Conservation (phyloP, 2,113 vertebrate species). For the Polypterus senegalus region DNA sequence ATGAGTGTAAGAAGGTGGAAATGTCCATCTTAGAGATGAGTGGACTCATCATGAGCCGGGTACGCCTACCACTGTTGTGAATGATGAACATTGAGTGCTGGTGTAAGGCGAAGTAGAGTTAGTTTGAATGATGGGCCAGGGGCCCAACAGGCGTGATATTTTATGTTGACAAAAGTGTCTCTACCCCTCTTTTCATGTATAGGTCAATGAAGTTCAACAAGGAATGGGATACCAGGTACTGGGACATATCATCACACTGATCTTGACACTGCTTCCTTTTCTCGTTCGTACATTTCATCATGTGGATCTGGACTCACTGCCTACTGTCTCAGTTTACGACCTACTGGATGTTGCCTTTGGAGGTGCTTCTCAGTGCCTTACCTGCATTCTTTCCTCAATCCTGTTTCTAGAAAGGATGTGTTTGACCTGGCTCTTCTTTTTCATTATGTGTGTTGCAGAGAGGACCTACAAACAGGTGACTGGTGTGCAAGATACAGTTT, state of each 20-base stretch:
- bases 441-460: constrained; percentile 97
- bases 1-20: constrained; percentile 93
- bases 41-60: constrained; percentile 88
- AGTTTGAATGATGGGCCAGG: background rate
- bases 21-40: constrained; percentile 96
- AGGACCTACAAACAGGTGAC: constrained; percentile 89
- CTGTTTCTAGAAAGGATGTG: constrained; percentile 74
- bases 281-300: constrained; percentile 63
- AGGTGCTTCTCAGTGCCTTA: constrained; percentile 33
- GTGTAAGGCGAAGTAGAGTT: background rate
- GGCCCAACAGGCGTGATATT: no score
- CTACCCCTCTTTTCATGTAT: background rate
- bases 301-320: constrained; percentile 57
- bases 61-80: constrained; percentile 29
- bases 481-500: no score
- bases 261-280: constrained; percentile 72
- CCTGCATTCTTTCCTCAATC: constrained; percentile 59
- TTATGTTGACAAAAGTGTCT: background rate
- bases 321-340: constrained; percentile 48
- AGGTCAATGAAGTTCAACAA: constrained; percentile 88
- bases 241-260: constrained; percentile 65
- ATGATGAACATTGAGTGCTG: no score
- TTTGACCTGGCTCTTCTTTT: constrained; percentile 89
- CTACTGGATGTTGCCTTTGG: constrained; percentile 59
- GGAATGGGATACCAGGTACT: constrained; percentile 81